These are phyloP conservation scores for Drosophila funebris DNA, from an alignment of 1,140 invertebrate species.

Conservation along the genomic window DNA sequence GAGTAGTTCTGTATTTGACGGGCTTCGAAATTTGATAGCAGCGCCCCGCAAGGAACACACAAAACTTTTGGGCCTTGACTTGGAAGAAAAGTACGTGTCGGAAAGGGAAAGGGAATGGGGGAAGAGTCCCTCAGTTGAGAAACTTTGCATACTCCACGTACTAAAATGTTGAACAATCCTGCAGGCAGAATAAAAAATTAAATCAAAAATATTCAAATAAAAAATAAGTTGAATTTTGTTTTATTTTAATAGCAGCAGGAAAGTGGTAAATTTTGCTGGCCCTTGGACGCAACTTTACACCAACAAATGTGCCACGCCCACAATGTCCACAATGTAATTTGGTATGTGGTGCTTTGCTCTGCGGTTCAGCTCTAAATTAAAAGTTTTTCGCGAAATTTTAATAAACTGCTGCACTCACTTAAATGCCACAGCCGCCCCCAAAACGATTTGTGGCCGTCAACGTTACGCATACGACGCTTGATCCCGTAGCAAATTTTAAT, in stretches of 20 bases:
- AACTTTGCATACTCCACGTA: conserved; percentile 29
- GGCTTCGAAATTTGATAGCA: conserved; percentile 45
- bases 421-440: conserved; percentile 33
- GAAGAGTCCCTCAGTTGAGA: conserved; percentile 32
- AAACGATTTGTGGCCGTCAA: conserved; percentile 36
- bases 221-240: conserved; percentile 16
- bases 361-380: conserved; percentile 40
- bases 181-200: conserved; percentile 5
- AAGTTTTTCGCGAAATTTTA: conserved; percentile 52
- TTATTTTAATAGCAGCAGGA: conserved; percentile 13
- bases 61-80: conserved; percentile 28
- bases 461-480: conserved; percentile 51
- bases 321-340: background rate
- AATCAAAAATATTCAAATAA: conserved; percentile 15
- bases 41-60: conserved; percentile 20
- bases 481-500: conserved; percentile 40
- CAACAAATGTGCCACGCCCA: conserved; percentile 18
- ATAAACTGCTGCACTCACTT: conserved; percentile 42
- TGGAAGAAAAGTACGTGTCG: conserved; percentile 28
- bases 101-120: conserved; percentile 46
- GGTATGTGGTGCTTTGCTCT: background rate
- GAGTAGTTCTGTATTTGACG: conserved; percentile 45
- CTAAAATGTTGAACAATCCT: conserved; percentile 10
- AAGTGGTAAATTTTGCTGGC: conserved; percentile 19
- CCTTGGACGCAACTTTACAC: conserved; percentile 3